Base-by-base conservation (phyloP, 2,888 invertebrate genomes). In the Chaetogeoica ovagalla region DNA sequence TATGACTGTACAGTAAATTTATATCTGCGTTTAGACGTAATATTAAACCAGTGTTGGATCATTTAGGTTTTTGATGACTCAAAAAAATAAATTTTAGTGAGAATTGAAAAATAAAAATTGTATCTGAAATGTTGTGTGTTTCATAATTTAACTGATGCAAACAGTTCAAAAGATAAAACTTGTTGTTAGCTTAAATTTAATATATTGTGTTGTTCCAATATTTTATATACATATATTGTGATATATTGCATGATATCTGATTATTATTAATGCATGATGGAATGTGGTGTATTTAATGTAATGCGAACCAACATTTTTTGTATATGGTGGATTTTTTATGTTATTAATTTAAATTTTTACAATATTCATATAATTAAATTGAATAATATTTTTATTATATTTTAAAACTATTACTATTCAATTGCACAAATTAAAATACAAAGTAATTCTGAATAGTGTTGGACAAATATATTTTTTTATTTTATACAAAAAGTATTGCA, bases 171-270 rank as follows among this genome's bases (percentile, higher is more conserved):
- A 43, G n/a, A n/a, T 13, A 60, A 48, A 48, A 48, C 11, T 60
- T 30, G 15, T 60, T n/a, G 23, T 23, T 60, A 55, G 17, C 3
- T 48, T 48, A 48, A 11, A 48, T 48, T 43, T 43, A 43, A 13
- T 1, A 48, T 15, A 3, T 43, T 43, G 11, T 48, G 8, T 13
- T 48, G 48, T 48, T 48, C 48, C 11, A 13, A 48, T 48, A 48
- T 48, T 48, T 48, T 48, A 48, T 13, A 1, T 48, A 48, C 48
- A 23, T 23, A 23, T 23, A 60, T 60, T 4, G 4, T 23, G 23
- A 13, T n/a, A 13, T n/a, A 59, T 75, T 75, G 75, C 75, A 68
- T 68, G 75, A 5, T n/a, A 48, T 19, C 15, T 59, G 9, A 66
- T 75, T n/a, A 48, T 30, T 48, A 30, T 30, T n/a, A 30, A 75